Evolutionary conservation across 2,888 invertebrate genomes (phyloP).

Genomic region (Eupithecia tripunctaria): DNA sequence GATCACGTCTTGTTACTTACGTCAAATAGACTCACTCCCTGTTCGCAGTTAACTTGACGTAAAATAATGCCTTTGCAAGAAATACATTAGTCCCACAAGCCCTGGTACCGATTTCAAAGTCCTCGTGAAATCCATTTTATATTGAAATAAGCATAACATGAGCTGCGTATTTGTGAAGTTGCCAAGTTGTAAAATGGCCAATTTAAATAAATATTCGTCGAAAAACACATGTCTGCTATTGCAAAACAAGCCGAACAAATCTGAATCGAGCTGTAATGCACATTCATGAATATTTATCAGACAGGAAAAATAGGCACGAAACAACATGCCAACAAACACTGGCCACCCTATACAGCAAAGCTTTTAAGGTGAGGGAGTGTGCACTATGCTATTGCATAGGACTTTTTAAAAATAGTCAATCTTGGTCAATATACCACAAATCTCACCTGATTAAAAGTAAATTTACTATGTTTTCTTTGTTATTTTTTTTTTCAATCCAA

Average conservation of each 20-base stretch:
- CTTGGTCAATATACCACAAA: too few species aligned
- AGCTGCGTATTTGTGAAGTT: slow-evolving; percentile 18
- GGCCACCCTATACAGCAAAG: background rate
- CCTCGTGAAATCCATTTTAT: background rate
- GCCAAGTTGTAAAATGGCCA: slow-evolving; percentile 26
- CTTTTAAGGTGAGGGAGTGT: background rate
- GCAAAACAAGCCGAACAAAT: slow-evolving; percentile 32
- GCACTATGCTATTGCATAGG: too few species aligned
- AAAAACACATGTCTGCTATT: slow-evolving; percentile 32
- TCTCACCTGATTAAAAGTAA: too few species aligned
- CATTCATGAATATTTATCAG: slow-evolving; percentile 42
- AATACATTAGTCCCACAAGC: background rate
- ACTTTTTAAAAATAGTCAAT: too few species aligned
- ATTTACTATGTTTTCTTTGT: too few species aligned
- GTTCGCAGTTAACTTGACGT: background rate
- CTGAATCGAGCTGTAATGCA: slow-evolving; percentile 37
- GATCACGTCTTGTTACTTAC: too few species aligned
- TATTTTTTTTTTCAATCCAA: too few species aligned
- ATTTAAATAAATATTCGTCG: slow-evolving; percentile 31
- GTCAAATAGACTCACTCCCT: background rate
- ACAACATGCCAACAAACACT: slow-evolving; percentile 32
- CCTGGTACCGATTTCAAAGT: background rate
- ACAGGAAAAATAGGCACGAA: slow-evolving; percentile 36
- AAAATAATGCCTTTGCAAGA: background rate
- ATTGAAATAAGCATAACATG: background rate